A percentile compares a stretch with the other conserved stretches of the same genome.
These are phyloP conservation scores for Thalassarche chlororhynchos DNA, from an alignment of 2,113 vertebrate genomes.

Conservation along the genomic window DNA sequence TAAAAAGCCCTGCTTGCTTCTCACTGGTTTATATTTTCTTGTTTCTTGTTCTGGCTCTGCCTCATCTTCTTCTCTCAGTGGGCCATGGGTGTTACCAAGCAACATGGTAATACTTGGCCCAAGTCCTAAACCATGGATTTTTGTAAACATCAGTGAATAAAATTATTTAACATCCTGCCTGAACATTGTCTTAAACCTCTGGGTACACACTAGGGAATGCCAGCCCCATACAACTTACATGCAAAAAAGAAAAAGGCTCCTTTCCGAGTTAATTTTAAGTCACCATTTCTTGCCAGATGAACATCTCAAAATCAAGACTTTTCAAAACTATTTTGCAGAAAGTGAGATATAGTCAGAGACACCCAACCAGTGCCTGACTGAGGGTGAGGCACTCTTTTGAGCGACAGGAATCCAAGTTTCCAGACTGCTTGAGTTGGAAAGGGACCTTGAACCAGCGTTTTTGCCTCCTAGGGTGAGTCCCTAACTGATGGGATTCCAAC, in stretches of 20 bases:
- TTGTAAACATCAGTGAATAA: constrained; percentile 37
- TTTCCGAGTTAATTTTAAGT: background rate
- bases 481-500: too few species aligned
- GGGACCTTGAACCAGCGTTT: background rate
- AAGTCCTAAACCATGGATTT: background rate
- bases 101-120: constrained; percentile 32
- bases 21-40: background rate
- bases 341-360: background rate
- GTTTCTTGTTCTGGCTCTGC: constrained; percentile 18
- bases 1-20: background rate
- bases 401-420: background rate
- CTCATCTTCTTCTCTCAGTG: constrained; percentile 30
- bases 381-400: background rate
- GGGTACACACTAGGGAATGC: background rate
- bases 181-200: constrained; percentile 22
- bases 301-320: background rate
- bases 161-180: constrained; percentile 35
- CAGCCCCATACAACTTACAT: background rate
- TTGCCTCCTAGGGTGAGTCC: background rate
- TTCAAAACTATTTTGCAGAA: background rate
- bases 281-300: background rate
- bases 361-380: background rate
- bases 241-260: background rate
- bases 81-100: constrained; percentile 6
- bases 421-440: background rate